phyloP scores from a whole-genome alignment of 2,113 vertebrate genomes.

The Seriola quinqueradiata region DNA sequence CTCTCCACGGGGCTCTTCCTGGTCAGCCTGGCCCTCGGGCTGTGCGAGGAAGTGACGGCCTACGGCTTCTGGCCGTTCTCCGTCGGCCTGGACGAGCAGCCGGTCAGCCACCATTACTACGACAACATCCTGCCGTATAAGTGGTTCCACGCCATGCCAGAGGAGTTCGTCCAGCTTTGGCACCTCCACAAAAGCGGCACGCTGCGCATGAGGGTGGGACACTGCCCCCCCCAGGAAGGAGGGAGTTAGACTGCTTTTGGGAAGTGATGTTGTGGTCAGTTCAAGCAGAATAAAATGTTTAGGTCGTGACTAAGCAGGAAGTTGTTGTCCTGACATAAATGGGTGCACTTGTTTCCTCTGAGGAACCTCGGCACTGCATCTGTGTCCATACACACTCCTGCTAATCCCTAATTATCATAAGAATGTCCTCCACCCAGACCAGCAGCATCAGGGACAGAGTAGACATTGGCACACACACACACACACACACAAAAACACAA shows the following conservation, averaged over 20 bases:
- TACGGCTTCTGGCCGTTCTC: slow-evolving; percentile 99
- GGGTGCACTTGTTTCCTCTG: neutral
- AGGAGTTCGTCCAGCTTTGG: slow-evolving; percentile 98
- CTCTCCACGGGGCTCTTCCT: slow-evolving; percentile 96
- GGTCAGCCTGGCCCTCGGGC: slow-evolving; percentile 92
- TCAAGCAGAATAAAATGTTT: neutral
- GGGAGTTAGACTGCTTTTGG: slow-evolving; percentile 31
- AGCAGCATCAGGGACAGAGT: slow-evolving; percentile 37
- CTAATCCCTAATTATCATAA: slow-evolving; percentile 47
- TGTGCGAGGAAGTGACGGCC: slow-evolving; percentile 94
- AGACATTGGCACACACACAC: slow-evolving; percentile 7
- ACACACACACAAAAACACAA: neutral
- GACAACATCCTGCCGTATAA: slow-evolving; percentile 93
- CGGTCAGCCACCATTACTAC: slow-evolving; percentile 97
- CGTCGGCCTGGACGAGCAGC: slow-evolving; percentile 84
- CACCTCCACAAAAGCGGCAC: slow-evolving; percentile 93
- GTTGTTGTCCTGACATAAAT: neutral
- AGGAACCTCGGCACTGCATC: slow-evolving; percentile 13
- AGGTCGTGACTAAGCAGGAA: neutral
- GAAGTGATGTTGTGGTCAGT: neutral
- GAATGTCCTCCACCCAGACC: slow-evolving; percentile 37
- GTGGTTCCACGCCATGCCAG: slow-evolving; percentile 96
- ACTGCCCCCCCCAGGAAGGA: slow-evolving; percentile 76
- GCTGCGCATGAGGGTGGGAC: slow-evolving; percentile 89
- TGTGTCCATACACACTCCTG: slow-evolving; percentile 6